Evolutionary conservation across 2,797 vertebrate genomes (phyloP).

Genomic region (Atherinosoma microstoma): DNA sequence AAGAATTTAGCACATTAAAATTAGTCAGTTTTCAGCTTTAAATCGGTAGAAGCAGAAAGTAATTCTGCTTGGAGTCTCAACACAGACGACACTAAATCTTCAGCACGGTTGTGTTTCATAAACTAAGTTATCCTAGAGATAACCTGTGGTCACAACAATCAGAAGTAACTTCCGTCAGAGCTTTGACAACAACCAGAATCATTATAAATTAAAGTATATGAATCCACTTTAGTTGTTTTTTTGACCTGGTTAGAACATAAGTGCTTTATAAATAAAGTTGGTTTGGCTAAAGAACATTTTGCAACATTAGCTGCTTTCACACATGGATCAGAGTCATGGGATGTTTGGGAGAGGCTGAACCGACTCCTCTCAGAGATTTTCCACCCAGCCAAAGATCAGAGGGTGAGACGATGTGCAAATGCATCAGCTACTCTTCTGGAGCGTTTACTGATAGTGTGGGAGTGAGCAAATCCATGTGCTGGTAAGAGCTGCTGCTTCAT

Average conservation of each 20-base stretch:
- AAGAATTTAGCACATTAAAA: constrained; percentile 8
- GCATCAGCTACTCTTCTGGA: background rate
- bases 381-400: background rate
- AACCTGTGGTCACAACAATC: background rate
- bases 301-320: background rate
- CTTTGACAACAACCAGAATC: background rate
- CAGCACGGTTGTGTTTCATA: background rate
- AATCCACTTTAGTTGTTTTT: background rate
- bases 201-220: background rate
- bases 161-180: background rate
- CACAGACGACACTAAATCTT: background rate
- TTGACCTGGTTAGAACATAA: background rate
- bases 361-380: background rate
- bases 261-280: background rate
- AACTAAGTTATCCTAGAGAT: background rate
- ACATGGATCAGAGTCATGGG: background rate
- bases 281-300: background rate
- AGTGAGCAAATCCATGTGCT: background rate
- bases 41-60: background rate
- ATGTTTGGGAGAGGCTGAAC: background rate
- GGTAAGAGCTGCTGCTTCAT: background rate
- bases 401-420: background rate
- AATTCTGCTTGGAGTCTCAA: background rate
- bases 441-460: background rate
- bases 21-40: background rate